Evolutionary conservation across 2,797 vertebrate species (phyloP), one percentile per base, ranked within the genome.

Genomic region (Pelochelys cantorii): DNA sequence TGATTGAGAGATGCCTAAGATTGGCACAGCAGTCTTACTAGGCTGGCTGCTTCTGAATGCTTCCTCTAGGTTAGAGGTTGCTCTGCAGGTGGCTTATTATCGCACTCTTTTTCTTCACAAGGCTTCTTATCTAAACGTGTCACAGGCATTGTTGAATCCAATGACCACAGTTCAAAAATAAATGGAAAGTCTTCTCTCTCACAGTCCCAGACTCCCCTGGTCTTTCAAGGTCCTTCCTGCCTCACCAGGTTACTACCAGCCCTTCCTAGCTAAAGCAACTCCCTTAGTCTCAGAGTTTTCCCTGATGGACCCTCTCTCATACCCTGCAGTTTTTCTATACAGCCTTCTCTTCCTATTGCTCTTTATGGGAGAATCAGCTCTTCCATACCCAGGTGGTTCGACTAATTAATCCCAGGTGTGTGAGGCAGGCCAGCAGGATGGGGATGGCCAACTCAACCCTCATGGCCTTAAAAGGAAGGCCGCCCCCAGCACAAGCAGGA

Each of bases 1-100:
- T 79, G 74, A 86, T 92, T 60, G 80, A 82, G 60, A 59, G 90
- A 88, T 2, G 5, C 20, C 87, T 94, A 65, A 53, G 84, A 80
- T 34, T 77, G 55, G 68, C 93, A 65, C 0, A 5, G 93, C 42
- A 71, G 68, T 20, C 22, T 37, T 22, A 37, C 68, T 17, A 37
- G 5, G 3, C 68, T 37, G 10, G 68, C n/a, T 68, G 68, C n/a
- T 37, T 71, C 34, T 34, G 65, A 20, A n/a, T n/a, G 5, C n/a
- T 34, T 68, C 31, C 34, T 37, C 18, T 18, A 20, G 68, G 68
- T 34, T 20, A 37, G 20, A 71, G 34, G 68, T 71, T 71, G 11
- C 10, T 71, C n/a, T 37, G 68, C n/a, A 11, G 18, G 34, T 37
- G n/a, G 18, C 34, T 34, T 71, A 9, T 20, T 54, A 18, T 37